A percentile compares a stretch with the other conserved stretches of the same genome.
phyloP scores from a whole-genome alignment of 2,888 invertebrate species.

The Drosophila prolongata region DNA sequence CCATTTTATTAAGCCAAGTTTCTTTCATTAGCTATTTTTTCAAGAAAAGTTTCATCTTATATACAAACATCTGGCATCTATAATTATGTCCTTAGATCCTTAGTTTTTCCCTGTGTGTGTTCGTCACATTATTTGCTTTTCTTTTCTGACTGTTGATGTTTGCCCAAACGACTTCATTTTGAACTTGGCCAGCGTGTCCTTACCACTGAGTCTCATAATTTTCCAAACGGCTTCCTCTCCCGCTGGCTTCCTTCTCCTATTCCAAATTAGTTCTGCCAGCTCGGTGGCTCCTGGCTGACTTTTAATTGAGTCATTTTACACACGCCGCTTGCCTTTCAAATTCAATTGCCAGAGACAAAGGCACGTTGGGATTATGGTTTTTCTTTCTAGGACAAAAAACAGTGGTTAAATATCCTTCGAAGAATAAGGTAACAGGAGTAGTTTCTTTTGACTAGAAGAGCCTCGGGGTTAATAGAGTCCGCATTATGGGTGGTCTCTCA shows the following conservation, averaged over 20 bases:
- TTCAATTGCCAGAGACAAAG: slow-evolving; percentile 63
- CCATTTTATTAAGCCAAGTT: too few relatives aligned
- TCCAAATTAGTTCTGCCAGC: slow-evolving; percentile 60
- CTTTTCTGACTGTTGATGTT: slow-evolving; percentile 41
- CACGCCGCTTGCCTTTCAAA: slow-evolving; percentile 66
- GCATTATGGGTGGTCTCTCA: slow-evolving; percentile 27
- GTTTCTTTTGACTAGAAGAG: neutral
- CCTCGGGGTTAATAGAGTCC: slow-evolving; percentile 27
- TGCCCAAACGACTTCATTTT: slow-evolving; percentile 69
- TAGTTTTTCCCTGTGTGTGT: neutral
- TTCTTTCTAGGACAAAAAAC: neutral
- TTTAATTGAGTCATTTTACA: slow-evolving; percentile 74
- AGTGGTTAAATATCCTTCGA: slow-evolving; percentile 11
- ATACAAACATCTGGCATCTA: neutral
- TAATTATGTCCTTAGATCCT: neutral
- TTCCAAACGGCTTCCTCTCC: slow-evolving; percentile 50
- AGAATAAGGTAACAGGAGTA: slow-evolving; percentile 5
- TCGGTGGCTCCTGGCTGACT: slow-evolving; percentile 47
- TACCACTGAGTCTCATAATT: slow-evolving; percentile 39
- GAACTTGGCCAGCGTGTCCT: slow-evolving; percentile 46
- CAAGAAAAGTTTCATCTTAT: too few relatives aligned
- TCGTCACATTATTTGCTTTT: slow-evolving; percentile 20
- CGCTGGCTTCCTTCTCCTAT: slow-evolving; percentile 43
- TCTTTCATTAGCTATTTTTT: too few relatives aligned
- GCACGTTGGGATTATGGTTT: slow-evolving; percentile 16